These are phyloP conservation scores for Numida meleagris DNA, from an alignment of 2,113 vertebrate genomes.

Conservation along the genomic window DNA sequence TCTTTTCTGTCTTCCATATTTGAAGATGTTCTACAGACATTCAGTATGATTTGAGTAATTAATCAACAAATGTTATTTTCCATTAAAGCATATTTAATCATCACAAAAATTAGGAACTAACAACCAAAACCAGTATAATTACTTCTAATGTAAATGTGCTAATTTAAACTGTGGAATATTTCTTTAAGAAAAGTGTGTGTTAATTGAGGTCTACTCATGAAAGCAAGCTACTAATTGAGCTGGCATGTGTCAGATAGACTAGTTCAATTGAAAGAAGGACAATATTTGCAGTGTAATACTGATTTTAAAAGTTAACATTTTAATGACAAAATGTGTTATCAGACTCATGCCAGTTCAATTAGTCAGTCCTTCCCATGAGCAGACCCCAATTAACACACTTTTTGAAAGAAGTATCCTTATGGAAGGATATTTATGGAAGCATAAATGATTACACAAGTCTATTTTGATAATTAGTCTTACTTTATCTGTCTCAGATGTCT, in stretches of 20 bases:
- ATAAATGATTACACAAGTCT: slow-evolving; percentile 17
- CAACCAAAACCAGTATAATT: slow-evolving; percentile 55
- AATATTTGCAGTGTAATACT: slow-evolving; percentile 62
- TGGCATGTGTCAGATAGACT: slow-evolving; percentile 48
- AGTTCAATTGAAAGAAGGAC: slow-evolving; percentile 39
- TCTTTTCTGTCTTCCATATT: background rate
- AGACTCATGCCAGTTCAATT: slow-evolving; percentile 69
- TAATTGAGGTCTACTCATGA: slow-evolving; percentile 71
- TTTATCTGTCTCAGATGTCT: slow-evolving; percentile 4
- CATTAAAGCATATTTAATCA: slow-evolving; percentile 21
- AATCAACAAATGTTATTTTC: slow-evolving; percentile 48
- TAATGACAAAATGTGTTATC: slow-evolving; percentile 46
- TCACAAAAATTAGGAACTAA: slow-evolving; percentile 24
- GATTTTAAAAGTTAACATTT: slow-evolving; percentile 67
- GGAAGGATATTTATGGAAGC: background rate
- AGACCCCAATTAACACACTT: slow-evolving; percentile 66
- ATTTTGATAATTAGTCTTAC: slow-evolving; percentile 47
- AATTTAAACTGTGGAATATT: slow-evolving; percentile 59
- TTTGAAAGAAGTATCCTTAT: background rate
- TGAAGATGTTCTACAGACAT: background rate
- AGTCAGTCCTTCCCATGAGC: slow-evolving; percentile 49
- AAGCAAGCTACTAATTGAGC: slow-evolving; percentile 66
- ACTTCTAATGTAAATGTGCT: slow-evolving; percentile 51
- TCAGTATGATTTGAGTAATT: background rate
- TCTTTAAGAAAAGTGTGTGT: slow-evolving; percentile 55